A percentile compares a stretch with the other conserved stretches of the same genome.
Evolutionary conservation across 2,888 invertebrate genomes (phyloP).

Genomic region (Eilema griseolum): DNA sequence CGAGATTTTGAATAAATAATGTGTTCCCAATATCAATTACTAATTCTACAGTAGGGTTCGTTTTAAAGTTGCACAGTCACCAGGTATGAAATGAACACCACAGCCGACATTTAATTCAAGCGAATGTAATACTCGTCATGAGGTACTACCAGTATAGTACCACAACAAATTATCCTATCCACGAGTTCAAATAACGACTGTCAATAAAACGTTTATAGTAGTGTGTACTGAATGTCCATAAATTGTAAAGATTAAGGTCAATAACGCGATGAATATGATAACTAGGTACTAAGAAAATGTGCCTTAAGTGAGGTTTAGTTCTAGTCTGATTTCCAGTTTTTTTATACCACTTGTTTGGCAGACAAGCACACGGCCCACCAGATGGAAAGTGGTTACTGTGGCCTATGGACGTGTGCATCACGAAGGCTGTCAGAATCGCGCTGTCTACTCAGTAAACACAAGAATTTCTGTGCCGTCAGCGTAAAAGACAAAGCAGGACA

Average conservation of each 20-base stretch:
- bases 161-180: slow-evolving; percentile 59
- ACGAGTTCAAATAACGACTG: slow-evolving; percentile 76
- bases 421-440: too few species aligned
- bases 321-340: slow-evolving; percentile 44
- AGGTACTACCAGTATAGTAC: neutral
- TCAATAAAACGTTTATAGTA: slow-evolving; percentile 82
- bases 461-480: too few species aligned
- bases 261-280: slow-evolving; percentile 81
- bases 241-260: slow-evolving; percentile 84
- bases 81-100: neutral
- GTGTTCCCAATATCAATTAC: neutral
- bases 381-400: too few species aligned
- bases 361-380: too few species aligned
- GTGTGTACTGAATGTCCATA: slow-evolving; percentile 80
- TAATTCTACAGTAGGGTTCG: neutral
- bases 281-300: slow-evolving; percentile 70
- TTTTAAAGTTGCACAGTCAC: neutral
- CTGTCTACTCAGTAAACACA: too few species aligned
- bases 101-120: neutral
- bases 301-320: slow-evolving; percentile 45
- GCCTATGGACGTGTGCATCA: too few species aligned
- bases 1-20: neutral
- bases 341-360: too few species aligned
- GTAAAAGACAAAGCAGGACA: too few species aligned
- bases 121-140: neutral